Evolutionary conservation across 2,797 vertebrate genomes (phyloP).

Genomic region (Astyanax mexicanus): DNA sequence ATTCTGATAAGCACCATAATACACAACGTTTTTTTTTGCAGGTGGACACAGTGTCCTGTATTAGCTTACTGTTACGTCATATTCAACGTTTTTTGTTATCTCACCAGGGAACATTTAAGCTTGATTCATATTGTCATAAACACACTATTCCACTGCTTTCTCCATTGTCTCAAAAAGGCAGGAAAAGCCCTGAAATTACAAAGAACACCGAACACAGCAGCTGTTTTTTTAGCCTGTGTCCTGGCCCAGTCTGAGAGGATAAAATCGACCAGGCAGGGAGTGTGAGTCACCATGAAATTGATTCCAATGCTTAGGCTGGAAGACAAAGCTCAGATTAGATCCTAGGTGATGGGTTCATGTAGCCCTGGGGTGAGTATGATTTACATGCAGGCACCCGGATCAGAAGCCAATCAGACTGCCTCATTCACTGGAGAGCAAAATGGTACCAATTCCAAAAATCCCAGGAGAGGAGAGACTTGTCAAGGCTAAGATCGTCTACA

Average conservation of each 20-base stretch:
- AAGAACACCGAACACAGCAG: neutral
- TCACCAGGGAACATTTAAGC: too few species aligned
- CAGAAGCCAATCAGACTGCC: neutral
- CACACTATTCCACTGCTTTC: too few species aligned
- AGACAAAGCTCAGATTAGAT: neutral
- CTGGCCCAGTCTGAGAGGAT: neutral
- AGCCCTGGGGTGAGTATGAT: neutral
- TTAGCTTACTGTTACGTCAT: too few species aligned
- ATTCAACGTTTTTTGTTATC: too few species aligned
- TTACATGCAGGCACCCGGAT: neutral
- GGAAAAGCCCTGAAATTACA: too few species aligned
- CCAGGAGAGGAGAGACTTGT: neutral
- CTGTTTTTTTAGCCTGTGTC: neutral
- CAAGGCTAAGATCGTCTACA: neutral
- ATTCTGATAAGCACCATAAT: too few species aligned
- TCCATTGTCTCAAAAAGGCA: too few species aligned
- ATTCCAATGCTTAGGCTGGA: neutral
- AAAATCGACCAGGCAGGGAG: conserved; percentile 2
- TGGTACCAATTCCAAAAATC: neutral
- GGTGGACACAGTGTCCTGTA: too few species aligned
- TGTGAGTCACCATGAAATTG: conserved; percentile 13
- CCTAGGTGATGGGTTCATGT: neutral
- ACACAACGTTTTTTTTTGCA: too few species aligned
- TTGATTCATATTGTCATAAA: too few species aligned
- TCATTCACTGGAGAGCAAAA: conserved; percentile 1